A percentile compares a stretch with the other conserved stretches of the same genome.
phyloP scores from a whole-genome alignment of 2,113 vertebrate species.

The Centrocercus urophasianus region DNA sequence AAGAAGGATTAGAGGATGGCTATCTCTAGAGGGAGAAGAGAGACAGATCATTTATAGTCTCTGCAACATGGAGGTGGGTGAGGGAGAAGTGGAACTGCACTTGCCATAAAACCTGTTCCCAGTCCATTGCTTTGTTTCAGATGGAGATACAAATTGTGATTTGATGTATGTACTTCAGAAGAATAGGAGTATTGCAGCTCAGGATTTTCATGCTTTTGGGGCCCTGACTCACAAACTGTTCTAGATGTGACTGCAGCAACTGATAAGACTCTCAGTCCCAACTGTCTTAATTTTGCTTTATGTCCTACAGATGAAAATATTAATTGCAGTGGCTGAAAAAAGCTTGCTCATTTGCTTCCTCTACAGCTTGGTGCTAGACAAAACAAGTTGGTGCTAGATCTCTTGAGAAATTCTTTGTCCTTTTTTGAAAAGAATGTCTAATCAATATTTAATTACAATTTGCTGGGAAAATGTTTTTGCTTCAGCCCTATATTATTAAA shows the following conservation, averaged over 20 bases:
- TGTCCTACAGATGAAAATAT: not conserved
- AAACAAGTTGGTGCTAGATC: not conserved
- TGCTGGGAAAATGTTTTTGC: not conserved
- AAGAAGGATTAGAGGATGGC: not conserved
- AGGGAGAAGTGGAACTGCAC: not conserved
- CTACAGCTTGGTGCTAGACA: not conserved
- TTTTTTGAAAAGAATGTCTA: not conserved
- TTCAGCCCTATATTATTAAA: not conserved
- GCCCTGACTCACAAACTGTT: not conserved
- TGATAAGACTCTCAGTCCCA: not conserved
- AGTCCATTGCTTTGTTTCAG: not conserved
- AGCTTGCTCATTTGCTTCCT: not conserved
- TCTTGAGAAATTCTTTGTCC: not conserved
- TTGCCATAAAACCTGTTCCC: not conserved
- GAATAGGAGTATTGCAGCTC: accelerated
- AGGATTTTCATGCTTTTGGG: not conserved
- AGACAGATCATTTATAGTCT: not conserved
- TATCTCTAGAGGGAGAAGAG: not conserved
- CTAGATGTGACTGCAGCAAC: not conserved
- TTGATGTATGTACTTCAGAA: not conserved
- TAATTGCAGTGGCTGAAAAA: not conserved
- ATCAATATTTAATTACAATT: not conserved
- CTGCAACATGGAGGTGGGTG: accelerated
- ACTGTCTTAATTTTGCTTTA: not conserved
- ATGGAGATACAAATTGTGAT: not conserved